Base-by-base conservation (phyloP, 1,140 invertebrate genomes). In the Sipha flava region DNA sequence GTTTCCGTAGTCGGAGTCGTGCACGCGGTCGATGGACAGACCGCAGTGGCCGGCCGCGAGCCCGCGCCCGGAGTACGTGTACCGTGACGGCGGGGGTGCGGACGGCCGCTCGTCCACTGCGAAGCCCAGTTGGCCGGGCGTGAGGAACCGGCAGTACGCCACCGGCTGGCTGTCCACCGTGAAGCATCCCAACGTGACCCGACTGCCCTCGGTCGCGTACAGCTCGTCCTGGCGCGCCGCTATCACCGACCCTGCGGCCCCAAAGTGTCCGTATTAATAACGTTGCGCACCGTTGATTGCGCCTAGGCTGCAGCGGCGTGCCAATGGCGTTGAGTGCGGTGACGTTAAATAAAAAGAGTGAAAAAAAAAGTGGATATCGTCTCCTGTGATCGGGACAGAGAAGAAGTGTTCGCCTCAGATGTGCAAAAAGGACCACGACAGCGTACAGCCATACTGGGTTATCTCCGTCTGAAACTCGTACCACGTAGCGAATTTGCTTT, bases 1-100 rank as follows among this genome's bases (percentile, higher is more conserved):
- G 34, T 77, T 77, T 3, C 73, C 73, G 49, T 77, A 77, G 52
- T 77, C 73, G 23, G 73, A 43, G 2, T 77, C 73, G 10, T 57
- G 31, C 0, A 77, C 73, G n/a, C 4, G 9, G 23, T 77, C 34
- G 14, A 77, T 21, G n/a, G 73, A 40, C 31, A 77, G 21, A 9
- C 52, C 73, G 21, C 73, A 77, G 23, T 77, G 73, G 34, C 73
- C 73, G 16, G 73, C 73, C 49, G 52, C 43, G 21, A 77, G 21
- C 7, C 73, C 73, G 9, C 43, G 73, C 14, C 73, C 73, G 9
- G 73, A 40, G 34, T 77, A 77, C 16, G 73, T 16, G 34, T 77
- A 77, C 16, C 73, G 52, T 7, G 31, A n/a, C 14, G 47, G 34
- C 1, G 21, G 12, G 1, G 14, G 34, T 0, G 73, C 29, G 7